phyloP scores from a whole-genome alignment of 1,140 invertebrate species.

The Diachasma alloeum region DNA sequence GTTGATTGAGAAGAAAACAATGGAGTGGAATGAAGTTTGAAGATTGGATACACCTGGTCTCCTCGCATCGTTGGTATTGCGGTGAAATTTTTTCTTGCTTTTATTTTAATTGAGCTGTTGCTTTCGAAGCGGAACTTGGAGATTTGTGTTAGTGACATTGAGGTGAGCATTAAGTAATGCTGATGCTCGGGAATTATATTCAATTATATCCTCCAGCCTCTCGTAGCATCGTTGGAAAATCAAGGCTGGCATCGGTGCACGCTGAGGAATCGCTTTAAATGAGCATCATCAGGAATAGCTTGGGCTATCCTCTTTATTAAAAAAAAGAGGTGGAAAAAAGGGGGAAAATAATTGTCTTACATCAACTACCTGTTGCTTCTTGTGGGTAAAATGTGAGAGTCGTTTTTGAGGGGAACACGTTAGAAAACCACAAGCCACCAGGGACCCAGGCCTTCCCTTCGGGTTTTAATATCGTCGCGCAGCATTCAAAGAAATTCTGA shows the following conservation, averaged over 20 bases:
- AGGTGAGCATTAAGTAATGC: not conserved
- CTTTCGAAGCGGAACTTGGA: not conserved
- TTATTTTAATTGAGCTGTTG: not conserved
- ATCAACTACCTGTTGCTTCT: slow-evolving; percentile 12
- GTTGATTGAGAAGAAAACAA: not conserved
- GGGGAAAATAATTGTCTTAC: slow-evolving; percentile 1
- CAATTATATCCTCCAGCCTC: not conserved
- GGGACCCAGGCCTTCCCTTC: not conserved
- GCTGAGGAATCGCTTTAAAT: not conserved
- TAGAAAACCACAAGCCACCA: slow-evolving; percentile 4
- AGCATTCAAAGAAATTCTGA: slow-evolving; percentile 6
- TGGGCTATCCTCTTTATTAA: not conserved
- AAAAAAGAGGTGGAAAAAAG: slow-evolving; percentile 23
- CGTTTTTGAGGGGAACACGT: not conserved
- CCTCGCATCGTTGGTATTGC: not conserved
- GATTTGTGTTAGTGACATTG: not conserved
- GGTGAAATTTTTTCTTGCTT: not conserved
- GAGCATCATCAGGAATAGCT: slow-evolving; percentile 4
- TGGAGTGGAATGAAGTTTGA: not conserved
- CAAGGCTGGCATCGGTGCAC: not conserved
- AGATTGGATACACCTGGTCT: not conserved
- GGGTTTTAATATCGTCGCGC: not conserved
- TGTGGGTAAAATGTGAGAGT: slow-evolving; percentile 1
- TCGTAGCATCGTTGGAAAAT: not conserved
- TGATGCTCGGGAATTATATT: not conserved